Conservation (phyloP, 2,797 vertebrate genomes). For the Nyctibius grandis region DNA sequence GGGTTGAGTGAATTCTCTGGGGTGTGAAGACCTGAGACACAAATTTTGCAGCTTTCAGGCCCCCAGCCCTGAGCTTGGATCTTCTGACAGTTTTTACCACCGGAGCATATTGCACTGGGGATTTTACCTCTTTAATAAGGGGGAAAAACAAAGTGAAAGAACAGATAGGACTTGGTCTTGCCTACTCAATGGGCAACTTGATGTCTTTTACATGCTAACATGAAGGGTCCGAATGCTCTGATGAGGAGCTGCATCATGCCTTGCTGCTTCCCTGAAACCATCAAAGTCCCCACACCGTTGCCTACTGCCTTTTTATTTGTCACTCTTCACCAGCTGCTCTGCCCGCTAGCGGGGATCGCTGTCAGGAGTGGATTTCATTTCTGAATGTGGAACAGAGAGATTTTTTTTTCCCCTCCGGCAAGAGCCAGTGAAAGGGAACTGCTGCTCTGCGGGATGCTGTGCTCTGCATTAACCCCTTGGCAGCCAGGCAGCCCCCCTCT, state of each 20-base stretch:
- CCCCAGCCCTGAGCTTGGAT: neutral
- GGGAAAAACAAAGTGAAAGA: neutral
- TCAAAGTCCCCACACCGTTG: rapidly evolving
- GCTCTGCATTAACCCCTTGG: neutral
- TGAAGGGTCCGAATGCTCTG: neutral
- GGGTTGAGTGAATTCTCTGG: neutral
- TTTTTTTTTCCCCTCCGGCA: neutral
- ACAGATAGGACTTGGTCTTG: neutral
- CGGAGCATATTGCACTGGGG: neutral
- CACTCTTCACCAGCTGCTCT: neutral
- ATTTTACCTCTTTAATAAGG: neutral
- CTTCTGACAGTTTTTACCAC: neutral
- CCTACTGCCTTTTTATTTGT: neutral
- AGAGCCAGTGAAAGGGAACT: neutral
- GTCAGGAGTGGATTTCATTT: neutral
- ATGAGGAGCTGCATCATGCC: neutral
- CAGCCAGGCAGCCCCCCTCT: neutral
- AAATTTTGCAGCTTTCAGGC: neutral
- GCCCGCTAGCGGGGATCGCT: neutral
- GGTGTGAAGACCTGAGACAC: neutral
- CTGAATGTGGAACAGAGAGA: neutral
- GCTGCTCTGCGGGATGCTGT: neutral
- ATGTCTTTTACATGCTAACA: rapidly evolving
- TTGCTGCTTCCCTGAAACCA: neutral
- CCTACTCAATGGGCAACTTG: neutral